A percentile compares a stretch with the other conserved stretches of the same genome.
phyloP scores from a whole-genome alignment of 2,113 vertebrate genomes.

The Spilogale gracilis region DNA sequence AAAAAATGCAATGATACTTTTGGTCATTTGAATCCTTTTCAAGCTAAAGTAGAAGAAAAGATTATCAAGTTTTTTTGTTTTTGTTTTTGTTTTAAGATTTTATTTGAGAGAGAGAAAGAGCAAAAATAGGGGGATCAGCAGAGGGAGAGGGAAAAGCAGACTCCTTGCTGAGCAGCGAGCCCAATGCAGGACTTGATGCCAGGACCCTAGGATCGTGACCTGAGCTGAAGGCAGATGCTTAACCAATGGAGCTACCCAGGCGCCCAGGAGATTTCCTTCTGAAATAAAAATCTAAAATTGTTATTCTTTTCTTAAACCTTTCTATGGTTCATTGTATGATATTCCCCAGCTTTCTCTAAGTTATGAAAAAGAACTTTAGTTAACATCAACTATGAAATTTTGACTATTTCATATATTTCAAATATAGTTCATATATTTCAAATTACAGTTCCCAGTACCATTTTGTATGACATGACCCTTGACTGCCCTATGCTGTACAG shows the following conservation, averaged over 20 bases:
- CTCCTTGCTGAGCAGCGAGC: not conserved
- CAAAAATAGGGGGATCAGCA: not conserved
- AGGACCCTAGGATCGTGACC: not conserved
- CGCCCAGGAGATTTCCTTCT: not conserved
- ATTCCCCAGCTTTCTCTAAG: not conserved
- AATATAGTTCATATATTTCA: not conserved
- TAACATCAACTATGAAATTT: not conserved
- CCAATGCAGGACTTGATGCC: not conserved
- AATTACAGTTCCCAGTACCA: not conserved
- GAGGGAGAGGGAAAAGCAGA: not conserved
- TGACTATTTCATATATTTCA: not conserved
- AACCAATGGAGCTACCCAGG: not conserved
- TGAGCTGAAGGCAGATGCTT: not conserved
- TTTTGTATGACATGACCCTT: constrained; percentile 46
- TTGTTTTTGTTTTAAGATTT: not conserved
- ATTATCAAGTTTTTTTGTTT: not conserved
- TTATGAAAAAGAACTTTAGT: not conserved
- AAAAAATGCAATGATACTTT: not conserved
- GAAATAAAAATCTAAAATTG: not conserved
- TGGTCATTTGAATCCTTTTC: not conserved
- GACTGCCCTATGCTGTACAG: not conserved
- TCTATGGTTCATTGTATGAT: not conserved
- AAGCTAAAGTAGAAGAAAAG: not conserved
- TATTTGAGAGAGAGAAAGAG: not conserved
- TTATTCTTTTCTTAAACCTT: not conserved